Evolutionary conservation across 2,113 vertebrate species (phyloP), one percentile per base, ranked within the genome.

Genomic region (Seriola rivoliana): DNA sequence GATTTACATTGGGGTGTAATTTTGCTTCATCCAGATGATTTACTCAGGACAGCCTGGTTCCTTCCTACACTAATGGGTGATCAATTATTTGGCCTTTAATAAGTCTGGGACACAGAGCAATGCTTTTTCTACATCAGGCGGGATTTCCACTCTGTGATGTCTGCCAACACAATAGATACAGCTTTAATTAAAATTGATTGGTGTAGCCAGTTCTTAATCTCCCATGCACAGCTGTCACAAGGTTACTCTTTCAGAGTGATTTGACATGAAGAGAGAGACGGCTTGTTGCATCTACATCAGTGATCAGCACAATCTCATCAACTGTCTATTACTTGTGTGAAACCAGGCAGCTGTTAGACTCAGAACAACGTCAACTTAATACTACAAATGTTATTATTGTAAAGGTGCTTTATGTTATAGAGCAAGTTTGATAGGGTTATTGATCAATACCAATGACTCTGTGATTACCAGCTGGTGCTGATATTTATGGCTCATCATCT

Each of bases 141-240:
- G 84, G 75, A 75, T 84, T 85, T 84, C 60, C 55, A 65, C 62
- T 78, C 82, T 85, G 86, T 88, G 80, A 89, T 89, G 72, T 78
- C 72, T 78, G 81, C 82, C 84, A 91, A 64, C 84, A 90, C 84
- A 89, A 82, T 88, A 85, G 84, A 85, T 84, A 71, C 81, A 85
- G 80, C 80, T 90, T 87, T 93, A 93, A 93, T 90, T 90, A 88
- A 90, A 87, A 91, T 91, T 91, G 89, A 93, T 91, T 76, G 72
- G 68, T 75, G 71, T 58, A 72, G 75, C 76, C 29, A 38, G 69
- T 75, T 85, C 74, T 82, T 82, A 86, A 89, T 91, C 88, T 83
- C 11, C 50, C 60, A 58, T 80, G 67, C 71, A 69, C 86, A 85
- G 80, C 87, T 88, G 86, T 87, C 82, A 66, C 82, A 78, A 76